phyloP scores from a whole-genome alignment of 2,888 invertebrate species.

The Trileptium ribeirensis region DNA sequence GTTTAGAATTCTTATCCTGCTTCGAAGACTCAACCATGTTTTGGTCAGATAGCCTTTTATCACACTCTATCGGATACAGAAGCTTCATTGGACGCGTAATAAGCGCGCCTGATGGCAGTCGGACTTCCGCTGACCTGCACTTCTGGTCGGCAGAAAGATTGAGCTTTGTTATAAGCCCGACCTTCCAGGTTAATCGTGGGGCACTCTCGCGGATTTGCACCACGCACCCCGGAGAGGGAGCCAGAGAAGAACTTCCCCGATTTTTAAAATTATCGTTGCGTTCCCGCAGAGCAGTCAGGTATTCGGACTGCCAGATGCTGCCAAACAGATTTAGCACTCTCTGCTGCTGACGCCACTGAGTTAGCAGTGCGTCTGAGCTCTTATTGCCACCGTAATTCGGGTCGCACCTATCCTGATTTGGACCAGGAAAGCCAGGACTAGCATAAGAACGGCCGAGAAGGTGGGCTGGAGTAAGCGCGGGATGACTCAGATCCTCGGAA shows the following conservation, averaged over 20 bases:
- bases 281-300: background rate
- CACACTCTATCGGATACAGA: background rate
- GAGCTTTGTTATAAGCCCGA: background rate
- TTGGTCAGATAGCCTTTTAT: too few relatives aligned
- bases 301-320: background rate
- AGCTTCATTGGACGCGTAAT: background rate
- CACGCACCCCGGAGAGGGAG: background rate
- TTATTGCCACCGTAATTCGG: too few relatives aligned
- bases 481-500: background rate
- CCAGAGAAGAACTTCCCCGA: background rate
- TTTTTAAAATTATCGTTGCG: background rate
- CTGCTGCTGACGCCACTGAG: too few relatives aligned
- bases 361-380: too few relatives aligned
- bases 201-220: background rate
- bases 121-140: background rate
- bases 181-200: background rate
- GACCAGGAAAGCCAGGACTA: too few relatives aligned
- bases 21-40: too few relatives aligned
- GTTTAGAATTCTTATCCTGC: too few relatives aligned
- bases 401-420: too few relatives aligned
- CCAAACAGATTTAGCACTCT: background rate
- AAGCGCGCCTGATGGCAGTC: background rate
- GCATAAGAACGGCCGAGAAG: background rate
- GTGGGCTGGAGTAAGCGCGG: background rate
- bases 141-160: background rate